These are phyloP conservation scores for Morone saxatilis DNA, from an alignment of 2,113 vertebrate genomes.

Conservation along the genomic window DNA sequence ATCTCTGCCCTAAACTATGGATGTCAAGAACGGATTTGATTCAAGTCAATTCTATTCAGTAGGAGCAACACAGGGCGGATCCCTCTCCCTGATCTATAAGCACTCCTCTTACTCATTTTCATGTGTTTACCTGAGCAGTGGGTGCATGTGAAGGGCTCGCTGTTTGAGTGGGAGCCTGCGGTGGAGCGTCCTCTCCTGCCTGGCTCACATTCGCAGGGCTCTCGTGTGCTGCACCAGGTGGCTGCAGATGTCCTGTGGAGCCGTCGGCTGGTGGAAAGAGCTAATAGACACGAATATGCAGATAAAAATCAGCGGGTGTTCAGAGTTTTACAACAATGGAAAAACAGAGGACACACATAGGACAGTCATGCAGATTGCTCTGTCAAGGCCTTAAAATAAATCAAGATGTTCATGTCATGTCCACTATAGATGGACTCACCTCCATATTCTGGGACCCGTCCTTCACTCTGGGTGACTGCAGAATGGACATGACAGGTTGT, in stretches of 20 bases:
- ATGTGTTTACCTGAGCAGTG: slow-evolving; percentile 75
- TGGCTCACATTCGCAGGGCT: slow-evolving; percentile 86
- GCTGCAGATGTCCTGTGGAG: slow-evolving; percentile 84
- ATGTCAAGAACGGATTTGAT: background rate
- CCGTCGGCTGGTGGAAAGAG: slow-evolving; percentile 74
- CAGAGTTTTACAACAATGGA: background rate
- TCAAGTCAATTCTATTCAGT: background rate
- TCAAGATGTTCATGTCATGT: slow-evolving; percentile 65
- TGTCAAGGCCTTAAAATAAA: slow-evolving; percentile 40
- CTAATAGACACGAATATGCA: slow-evolving; percentile 46
- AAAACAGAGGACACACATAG: slow-evolving; percentile 24
- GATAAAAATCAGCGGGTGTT: background rate
- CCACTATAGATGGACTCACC: slow-evolving; percentile 85
- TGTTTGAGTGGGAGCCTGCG: slow-evolving; percentile 74
- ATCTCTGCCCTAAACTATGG: background rate
- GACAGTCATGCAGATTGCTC: slow-evolving; percentile 71
- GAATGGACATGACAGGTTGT: slow-evolving; percentile 82
- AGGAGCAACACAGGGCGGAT: too few species aligned
- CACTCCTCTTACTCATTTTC: background rate
- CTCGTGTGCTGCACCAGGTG: slow-evolving; percentile 82
- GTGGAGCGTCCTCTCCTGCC: slow-evolving; percentile 81
- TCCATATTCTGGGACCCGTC: slow-evolving; percentile 92
- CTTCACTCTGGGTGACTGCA: slow-evolving; percentile 98
- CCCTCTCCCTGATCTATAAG: background rate
- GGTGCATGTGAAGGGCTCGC: slow-evolving; percentile 82